Conservation (phyloP, 2,113 vertebrate species). For the Mormyrus lacerda region DNA sequence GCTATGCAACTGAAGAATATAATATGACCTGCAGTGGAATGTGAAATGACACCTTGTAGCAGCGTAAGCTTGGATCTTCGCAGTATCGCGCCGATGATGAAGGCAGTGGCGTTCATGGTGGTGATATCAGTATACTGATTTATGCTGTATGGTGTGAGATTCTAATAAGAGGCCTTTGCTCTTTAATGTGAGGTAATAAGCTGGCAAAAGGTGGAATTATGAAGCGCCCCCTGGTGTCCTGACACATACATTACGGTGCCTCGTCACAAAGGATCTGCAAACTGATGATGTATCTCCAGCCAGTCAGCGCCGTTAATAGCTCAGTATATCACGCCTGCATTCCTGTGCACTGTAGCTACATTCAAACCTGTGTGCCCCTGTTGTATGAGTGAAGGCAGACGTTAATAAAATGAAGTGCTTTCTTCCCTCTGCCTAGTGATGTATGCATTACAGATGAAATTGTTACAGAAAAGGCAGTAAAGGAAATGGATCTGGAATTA, state of each 20-base stretch:
- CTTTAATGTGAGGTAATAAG: slow-evolving; percentile 25
- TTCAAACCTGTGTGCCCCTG: neutral
- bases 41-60: neutral
- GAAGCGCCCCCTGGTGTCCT: neutral
- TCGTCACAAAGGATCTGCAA: neutral
- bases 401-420: neutral
- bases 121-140: slow-evolving; percentile 24
- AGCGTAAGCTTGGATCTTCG: neutral
- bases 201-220: neutral
- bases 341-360: neutral
- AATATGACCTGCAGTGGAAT: neutral
- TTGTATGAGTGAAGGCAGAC: neutral
- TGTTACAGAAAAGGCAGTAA: neutral
- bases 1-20: neutral
- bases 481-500: neutral
- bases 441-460: neutral
- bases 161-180: slow-evolving; percentile 30
- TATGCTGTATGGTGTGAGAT: slow-evolving; percentile 20
- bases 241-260: neutral
- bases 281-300: neutral
- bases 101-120: neutral
- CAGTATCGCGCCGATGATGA: neutral
- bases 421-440: neutral
- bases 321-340: neutral
- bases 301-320: neutral